phyloP scores from a whole-genome alignment of 2,113 vertebrate species.

The Hydrochoerus hydrochaeris region DNA sequence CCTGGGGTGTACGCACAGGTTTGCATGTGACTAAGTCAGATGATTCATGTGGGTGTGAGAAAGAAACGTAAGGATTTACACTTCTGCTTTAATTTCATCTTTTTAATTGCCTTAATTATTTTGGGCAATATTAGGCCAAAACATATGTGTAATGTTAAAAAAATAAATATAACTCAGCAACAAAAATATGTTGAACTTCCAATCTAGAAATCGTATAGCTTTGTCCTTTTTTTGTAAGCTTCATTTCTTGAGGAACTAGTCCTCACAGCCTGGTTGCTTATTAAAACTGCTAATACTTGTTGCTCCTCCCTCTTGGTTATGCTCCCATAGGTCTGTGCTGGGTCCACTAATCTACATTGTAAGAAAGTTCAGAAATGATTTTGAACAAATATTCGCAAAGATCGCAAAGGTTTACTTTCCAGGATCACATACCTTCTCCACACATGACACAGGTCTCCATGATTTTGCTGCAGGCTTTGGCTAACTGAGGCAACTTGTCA shows the following conservation, averaged over 20 bases:
- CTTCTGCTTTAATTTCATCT: not conserved
- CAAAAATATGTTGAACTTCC: not conserved
- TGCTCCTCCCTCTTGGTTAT: not conserved
- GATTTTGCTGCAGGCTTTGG: not conserved
- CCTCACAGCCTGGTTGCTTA: not conserved
- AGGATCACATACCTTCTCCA: not conserved
- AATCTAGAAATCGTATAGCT: not conserved
- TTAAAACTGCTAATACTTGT: not conserved
- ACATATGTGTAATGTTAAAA: not conserved
- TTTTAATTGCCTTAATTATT: not conserved
- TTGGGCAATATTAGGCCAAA: not conserved
- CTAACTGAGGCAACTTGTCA: too few relatives aligned
- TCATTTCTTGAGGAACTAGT: not conserved
- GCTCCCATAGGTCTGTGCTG: not conserved
- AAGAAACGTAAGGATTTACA: not conserved
- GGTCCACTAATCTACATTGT: not conserved
- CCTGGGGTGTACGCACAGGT: too few relatives aligned
- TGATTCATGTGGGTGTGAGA: not conserved
- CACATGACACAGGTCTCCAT: not conserved
- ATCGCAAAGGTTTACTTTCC: not conserved
- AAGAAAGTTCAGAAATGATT: not conserved
- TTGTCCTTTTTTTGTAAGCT: not conserved
- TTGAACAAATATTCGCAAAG: not conserved
- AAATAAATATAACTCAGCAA: not conserved
- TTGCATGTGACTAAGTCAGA: not conserved